phyloP scores from a whole-genome alignment of 2,888 invertebrate species.

The Priocnemis perturbator region DNA sequence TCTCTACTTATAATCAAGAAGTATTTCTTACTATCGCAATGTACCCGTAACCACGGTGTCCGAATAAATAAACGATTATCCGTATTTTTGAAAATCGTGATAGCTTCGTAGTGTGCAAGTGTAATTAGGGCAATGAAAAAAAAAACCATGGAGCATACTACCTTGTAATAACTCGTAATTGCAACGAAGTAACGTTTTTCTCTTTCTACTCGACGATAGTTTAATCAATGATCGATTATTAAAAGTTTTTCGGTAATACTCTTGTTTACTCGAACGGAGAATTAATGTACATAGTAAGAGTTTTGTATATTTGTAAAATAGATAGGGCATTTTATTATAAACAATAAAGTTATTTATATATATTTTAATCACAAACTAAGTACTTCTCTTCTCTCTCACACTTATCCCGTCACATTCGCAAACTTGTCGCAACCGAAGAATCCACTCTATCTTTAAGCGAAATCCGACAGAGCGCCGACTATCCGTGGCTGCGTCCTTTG shows the following conservation, averaged over 20 bases:
- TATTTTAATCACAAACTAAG: slow-evolving; percentile 65
- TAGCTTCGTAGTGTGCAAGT: slow-evolving; percentile 67
- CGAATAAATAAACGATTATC: slow-evolving; percentile 59
- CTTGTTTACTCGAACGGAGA: slow-evolving; percentile 59
- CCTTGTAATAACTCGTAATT: slow-evolving; percentile 62
- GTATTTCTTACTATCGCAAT: slow-evolving; percentile 66
- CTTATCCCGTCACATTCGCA: slow-evolving; percentile 18
- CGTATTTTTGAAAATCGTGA: slow-evolving; percentile 67
- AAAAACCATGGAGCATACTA: slow-evolving; percentile 53
- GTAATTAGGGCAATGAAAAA: slow-evolving; percentile 54
- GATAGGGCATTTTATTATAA: slow-evolving; percentile 71
- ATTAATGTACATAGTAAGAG: slow-evolving; percentile 66
- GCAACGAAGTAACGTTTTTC: slow-evolving; percentile 66
- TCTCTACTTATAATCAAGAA: slow-evolving; percentile 67
- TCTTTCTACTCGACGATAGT: slow-evolving; percentile 66
- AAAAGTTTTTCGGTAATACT: slow-evolving; percentile 57
- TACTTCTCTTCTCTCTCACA: slow-evolving; percentile 20
- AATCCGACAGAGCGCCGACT: not conserved
- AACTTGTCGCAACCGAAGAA: not conserved
- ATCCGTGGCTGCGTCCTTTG: not conserved
- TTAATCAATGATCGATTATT: slow-evolving; percentile 60
- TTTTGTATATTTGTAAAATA: slow-evolving; percentile 72
- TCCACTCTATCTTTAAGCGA: not conserved
- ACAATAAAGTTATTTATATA: slow-evolving; percentile 71
- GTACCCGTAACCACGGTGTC: slow-evolving; percentile 63